Evolutionary conservation across 1,140 invertebrate species (phyloP).

Genomic region (Drosophila obscura): DNA sequence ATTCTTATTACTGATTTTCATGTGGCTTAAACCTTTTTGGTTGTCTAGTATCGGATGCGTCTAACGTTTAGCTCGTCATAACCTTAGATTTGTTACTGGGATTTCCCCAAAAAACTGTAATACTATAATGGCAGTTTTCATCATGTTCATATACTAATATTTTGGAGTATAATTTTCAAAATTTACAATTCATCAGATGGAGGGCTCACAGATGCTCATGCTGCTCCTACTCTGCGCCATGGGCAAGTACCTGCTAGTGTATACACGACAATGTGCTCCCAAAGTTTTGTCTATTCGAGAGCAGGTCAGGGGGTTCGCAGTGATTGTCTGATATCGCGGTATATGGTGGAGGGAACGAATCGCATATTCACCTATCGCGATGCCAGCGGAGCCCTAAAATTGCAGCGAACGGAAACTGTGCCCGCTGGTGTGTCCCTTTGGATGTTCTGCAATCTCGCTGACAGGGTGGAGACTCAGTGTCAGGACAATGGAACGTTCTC

Average conservation of each 20-base stretch:
- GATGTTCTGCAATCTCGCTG: constrained; percentile 39
- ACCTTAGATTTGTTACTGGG: not conserved
- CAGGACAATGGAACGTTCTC: constrained; percentile 40
- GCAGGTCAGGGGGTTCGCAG: constrained; percentile 1
- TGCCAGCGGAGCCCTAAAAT: constrained; percentile 29
- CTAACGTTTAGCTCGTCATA: no score
- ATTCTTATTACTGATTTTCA: not conserved
- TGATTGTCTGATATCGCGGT: constrained; percentile 24
- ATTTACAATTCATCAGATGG: constrained; percentile 20
- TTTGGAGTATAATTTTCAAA: constrained; percentile 4
- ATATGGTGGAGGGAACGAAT: constrained; percentile 51
- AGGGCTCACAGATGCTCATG: not conserved
- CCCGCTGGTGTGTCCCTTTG: constrained; percentile 33
- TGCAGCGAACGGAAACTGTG: constrained; percentile 52
- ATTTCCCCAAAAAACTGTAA: not conserved
- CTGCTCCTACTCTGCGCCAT: not conserved
- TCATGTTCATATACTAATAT: not conserved
- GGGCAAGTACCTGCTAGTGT: constrained; percentile 2
- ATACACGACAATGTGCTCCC: accelerated
- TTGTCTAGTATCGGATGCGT: no score
- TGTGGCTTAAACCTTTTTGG: no score
- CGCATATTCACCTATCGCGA: constrained; percentile 59
- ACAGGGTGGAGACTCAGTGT: constrained; percentile 43
- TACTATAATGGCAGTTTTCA: no score
- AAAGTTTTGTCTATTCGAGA: no score